These are phyloP conservation scores for Ecdyonurus torrentis DNA, from an alignment of 2,888 invertebrate genomes.

Conservation along the genomic window DNA sequence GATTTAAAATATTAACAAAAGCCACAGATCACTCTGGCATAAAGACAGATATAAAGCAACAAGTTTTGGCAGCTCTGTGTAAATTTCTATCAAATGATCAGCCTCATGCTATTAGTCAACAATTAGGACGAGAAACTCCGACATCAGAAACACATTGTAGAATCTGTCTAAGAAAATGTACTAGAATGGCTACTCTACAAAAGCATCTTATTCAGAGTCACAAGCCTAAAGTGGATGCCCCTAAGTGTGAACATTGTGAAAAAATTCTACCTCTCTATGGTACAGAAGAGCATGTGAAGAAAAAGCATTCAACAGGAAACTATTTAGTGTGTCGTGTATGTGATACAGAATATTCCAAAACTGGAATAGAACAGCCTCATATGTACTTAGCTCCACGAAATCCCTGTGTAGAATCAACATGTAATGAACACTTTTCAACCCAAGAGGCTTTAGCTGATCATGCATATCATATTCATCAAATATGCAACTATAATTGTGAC, in stretches of 20 bases:
- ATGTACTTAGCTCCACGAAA: neutral
- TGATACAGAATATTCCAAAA: neutral
- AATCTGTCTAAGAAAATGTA: neutral
- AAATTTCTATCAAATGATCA: neutral
- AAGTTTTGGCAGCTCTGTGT: neutral
- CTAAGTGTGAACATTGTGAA: neutral
- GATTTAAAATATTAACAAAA: neutral
- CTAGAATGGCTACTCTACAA: neutral
- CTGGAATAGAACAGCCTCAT: neutral
- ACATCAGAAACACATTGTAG: neutral
- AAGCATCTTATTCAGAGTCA: neutral
- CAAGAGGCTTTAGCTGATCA: neutral
- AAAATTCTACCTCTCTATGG: neutral
- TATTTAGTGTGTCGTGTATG: neutral
- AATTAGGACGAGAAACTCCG: neutral
- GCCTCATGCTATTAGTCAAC: neutral
- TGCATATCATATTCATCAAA: neutral
- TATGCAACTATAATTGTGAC: neutral
- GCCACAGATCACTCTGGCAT: neutral
- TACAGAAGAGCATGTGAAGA: neutral
- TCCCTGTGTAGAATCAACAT: neutral
- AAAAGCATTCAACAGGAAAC: neutral
- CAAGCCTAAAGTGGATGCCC: neutral
- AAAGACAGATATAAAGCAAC: neutral
- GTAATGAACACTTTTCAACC: neutral